Percentiles rank a stretch among this genome's conserved stretches.
Evolutionary conservation across 2,113 vertebrate genomes (phyloP).

Genomic region (Grantiella picta): DNA sequence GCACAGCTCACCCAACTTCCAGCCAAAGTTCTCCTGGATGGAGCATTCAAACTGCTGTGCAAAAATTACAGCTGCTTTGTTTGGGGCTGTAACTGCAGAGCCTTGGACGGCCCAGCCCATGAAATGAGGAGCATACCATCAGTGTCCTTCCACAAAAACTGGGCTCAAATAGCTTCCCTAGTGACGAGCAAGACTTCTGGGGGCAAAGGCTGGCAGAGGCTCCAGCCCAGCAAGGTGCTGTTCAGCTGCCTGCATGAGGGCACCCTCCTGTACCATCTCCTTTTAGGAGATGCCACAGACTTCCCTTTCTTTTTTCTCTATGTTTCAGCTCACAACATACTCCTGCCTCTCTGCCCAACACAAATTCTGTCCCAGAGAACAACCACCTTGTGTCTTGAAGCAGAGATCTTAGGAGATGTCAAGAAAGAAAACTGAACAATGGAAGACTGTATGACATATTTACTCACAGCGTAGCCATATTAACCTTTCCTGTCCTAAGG

Average conservation of each 20-base stretch:
- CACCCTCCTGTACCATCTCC: background rate
- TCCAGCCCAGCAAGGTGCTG: background rate
- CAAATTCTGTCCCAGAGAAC: background rate
- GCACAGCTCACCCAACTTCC: background rate
- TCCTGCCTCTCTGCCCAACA: background rate
- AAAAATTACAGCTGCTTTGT: background rate
- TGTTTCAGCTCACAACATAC: background rate
- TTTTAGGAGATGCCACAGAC: no score
- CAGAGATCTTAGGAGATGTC: background rate
- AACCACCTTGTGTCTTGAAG: background rate
- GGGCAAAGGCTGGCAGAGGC: background rate
- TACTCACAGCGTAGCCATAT: background rate
- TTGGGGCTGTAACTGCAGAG: background rate
- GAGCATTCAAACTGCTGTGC: background rate
- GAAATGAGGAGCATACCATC: background rate
- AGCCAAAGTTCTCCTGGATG: background rate
- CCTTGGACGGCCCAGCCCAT: background rate
- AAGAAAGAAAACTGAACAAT: background rate
- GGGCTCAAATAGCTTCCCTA: background rate
- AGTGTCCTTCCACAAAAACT: background rate
- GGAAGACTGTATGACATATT: background rate
- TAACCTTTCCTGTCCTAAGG: background rate
- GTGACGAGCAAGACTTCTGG: background rate
- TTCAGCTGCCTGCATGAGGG: background rate
- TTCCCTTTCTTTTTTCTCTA: background rate